phyloP scores from a whole-genome alignment of 2,113 vertebrate genomes.

The Anas platyrhynchos region DNA sequence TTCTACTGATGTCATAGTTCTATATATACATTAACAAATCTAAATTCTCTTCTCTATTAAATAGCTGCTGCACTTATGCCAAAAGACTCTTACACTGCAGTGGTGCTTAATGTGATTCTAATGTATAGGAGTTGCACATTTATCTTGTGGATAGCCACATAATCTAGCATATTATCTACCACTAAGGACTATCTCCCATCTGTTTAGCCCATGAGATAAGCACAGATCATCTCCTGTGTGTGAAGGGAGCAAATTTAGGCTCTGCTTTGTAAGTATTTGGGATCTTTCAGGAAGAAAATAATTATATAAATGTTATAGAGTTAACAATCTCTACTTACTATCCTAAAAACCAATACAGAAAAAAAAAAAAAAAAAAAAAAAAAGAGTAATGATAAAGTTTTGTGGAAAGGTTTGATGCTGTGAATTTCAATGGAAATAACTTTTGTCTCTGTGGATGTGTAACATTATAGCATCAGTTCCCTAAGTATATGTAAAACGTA shows the following conservation, averaged over 20 bases:
- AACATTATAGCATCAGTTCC: constrained; percentile 14
- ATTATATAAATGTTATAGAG: background rate
- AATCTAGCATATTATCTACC: background rate
- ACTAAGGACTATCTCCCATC: background rate
- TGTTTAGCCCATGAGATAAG: background rate
- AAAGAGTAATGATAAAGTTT: background rate
- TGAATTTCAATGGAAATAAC: constrained; percentile 26
- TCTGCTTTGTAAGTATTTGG: background rate
- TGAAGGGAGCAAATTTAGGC: background rate
- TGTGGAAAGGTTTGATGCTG: background rate
- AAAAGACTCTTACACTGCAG: background rate
- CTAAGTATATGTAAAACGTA: constrained; percentile 15
- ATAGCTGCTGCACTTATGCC: background rate
- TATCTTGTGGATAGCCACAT: background rate
- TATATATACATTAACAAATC: background rate
- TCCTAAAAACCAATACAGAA: background rate
- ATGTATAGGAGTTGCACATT: background rate
- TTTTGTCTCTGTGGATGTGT: constrained; percentile 33
- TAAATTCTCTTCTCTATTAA: background rate
- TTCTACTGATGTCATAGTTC: background rate
- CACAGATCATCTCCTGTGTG: background rate
- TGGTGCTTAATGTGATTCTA: background rate
- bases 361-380: background rate
- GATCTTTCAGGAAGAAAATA: background rate
- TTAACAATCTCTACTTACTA: background rate